Base-by-base conservation (phyloP, 2,888 invertebrate genomes). In the Leptinotarsa rubiginosa region DNA sequence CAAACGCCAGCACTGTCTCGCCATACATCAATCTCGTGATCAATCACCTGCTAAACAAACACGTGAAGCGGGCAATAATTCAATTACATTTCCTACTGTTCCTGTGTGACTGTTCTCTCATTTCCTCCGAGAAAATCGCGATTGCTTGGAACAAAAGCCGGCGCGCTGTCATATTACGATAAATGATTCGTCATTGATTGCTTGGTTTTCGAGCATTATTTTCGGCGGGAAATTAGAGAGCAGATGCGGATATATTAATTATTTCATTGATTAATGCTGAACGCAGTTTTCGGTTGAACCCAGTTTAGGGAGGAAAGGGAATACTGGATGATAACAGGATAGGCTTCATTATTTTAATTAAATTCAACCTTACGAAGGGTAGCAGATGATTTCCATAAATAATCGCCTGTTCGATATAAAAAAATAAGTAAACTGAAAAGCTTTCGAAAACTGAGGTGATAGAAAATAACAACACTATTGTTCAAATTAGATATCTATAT, bases 31-130 rank as follows among this genome's bases (percentile, higher is more conserved):
- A 67, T 67, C 50, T 31, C 49, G 22, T 25, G 49, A 67, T 67
- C 67, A 67, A 67, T 67, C 67, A 67, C n/a, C 52, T 52, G 25
- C 50, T 67, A 10, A 25, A 52, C 18, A 31, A 67, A 67, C 67
- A 67, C 52, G 50, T 67, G 67, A 67, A 67, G 67, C 67, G 67
- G 50, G 22, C 50, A 13, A 22, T 49, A 31, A 52, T 25, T 67
- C 67, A 67, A 67, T 67, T 67, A 50, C 50, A 67, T 49, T 67
- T 67, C 67, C 67, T 67, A 50, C 62, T 62, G 62, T 62, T 62
- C 15, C 41, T 62, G 62, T 62, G 41, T 62, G 62, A 62, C 31
- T 62, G 62, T 41, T 31, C n/a, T 3, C 25, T 62, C 25, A 41
- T 41, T 62, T 62, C 62, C 62, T 62, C 41, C 13, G 7, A 62